Percentiles rank a stretch among this genome's conserved stretches.
Evolutionary conservation across 2,113 vertebrate species (phyloP).

Genomic region (Arothron firmamentum): DNA sequence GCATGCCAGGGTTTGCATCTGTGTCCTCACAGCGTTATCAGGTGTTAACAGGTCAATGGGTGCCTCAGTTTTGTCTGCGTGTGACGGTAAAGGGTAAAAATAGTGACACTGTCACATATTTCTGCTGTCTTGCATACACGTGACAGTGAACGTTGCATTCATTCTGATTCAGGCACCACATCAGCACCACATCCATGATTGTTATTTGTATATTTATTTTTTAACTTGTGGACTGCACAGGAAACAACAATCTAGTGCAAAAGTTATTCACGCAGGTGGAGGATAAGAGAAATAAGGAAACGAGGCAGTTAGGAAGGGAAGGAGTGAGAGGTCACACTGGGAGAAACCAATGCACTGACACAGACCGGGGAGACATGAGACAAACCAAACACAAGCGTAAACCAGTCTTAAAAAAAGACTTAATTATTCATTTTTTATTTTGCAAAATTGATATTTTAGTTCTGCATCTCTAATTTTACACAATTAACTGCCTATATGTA

Average conservation of each 20-base stretch:
- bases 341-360: not conserved
- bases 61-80: constrained; percentile 15
- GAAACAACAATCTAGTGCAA: no score
- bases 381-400: not conserved
- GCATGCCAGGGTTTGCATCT: not conserved
- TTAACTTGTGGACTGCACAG: not conserved
- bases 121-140: not conserved
- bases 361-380: not conserved
- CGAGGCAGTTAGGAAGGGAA: not conserved
- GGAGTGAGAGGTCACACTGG: not conserved
- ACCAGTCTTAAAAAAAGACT: no score
- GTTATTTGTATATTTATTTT: not conserved
- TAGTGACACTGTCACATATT: constrained; percentile 31
- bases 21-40: constrained; percentile 21
- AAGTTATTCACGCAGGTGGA: no score
- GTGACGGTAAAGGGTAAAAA: constrained; percentile 44
- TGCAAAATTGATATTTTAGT: no score
- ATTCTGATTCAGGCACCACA: no score
- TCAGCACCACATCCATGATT: not conserved
- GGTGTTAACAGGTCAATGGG: constrained; percentile 23
- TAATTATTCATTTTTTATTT: no score
- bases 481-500: no score
- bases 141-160: not conserved
- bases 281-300: no score
- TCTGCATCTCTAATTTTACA: no score